Base-by-base conservation (phyloP, 2,888 invertebrate species). In the Vandiemenella viatica region DNA sequence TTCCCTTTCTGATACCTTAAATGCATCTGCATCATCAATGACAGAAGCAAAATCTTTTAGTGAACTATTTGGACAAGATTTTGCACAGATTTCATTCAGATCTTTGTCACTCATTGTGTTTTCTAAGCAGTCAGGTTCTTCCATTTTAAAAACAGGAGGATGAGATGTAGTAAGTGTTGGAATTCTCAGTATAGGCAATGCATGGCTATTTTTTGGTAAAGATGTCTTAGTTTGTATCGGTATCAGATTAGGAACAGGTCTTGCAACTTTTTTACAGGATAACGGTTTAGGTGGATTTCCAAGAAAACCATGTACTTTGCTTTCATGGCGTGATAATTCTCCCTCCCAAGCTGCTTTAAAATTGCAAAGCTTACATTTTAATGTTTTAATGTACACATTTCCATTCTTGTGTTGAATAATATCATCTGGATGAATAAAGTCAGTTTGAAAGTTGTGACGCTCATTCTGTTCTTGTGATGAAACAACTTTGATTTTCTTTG, bases 191-290 rank as follows among this genome's bases (percentile, higher is more conserved):
- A 55, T 54, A 15, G 56, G 54, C 17, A 52, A 49, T 16, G 50
- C 17, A 26, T 46, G 43, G 41, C 45, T 42, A 43, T 49, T 43
- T 4, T 21, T 26, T 6, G 45, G 45, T 6, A 43, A 41, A 5
- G 40, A 26, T 22, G n/a, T 37, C 43, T 55, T 57, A 21, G 52
- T 55, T 43, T 59, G 60, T 46, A 85, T 74, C 5, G 84, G 84
- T 62, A 85, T 84, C 42, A 85, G 72, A 63, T 83, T 83, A 45
- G 84, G 84, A 56, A 83, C 75, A 0, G 84, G 84, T 46, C 83
- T 70, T 10, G 75, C 67, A 43, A 65, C 59, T 58, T 69, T 71
- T 56, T 65, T 66, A 18, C 37, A 26, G 6, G 47, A 21, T n/a
- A n/a, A n/a, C 20, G 45, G 19, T 60, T 57, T 13, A 21, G 4